phyloP scores from a whole-genome alignment of 1,140 invertebrate species.

The Cotesia chilonis region DNA sequence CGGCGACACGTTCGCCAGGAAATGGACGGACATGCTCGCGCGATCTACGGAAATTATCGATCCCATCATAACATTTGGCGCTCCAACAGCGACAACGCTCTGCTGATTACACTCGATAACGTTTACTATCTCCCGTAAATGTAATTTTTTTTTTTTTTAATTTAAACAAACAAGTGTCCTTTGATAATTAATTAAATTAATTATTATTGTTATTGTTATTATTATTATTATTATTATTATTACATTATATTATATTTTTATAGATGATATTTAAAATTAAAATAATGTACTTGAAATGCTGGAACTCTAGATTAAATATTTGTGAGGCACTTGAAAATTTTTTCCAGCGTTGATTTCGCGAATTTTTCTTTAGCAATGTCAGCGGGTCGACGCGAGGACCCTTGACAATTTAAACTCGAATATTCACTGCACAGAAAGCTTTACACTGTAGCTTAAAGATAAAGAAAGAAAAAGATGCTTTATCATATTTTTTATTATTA shows the following conservation, averaged over 20 bases:
- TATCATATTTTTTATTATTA: too few relatives aligned
- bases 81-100: neutral
- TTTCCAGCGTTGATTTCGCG: conserved; percentile 17
- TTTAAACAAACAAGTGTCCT: too few relatives aligned
- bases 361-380: neutral
- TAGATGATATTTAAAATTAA: neutral
- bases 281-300: neutral
- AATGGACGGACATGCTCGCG: conserved; percentile 23
- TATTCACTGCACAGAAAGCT: conserved; percentile 6
- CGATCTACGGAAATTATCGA: conserved; percentile 30
- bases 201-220: too few relatives aligned
- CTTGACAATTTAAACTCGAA: conserved; percentile 10
- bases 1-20: conserved; percentile 27
- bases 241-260: too few relatives aligned
- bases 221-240: too few relatives aligned
- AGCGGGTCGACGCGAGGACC: conserved; percentile 5
- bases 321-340: conserved; percentile 10
- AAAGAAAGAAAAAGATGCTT: neutral
- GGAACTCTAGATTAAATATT: conserved; percentile 6
- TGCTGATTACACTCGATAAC: conserved; percentile 3
- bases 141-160: too few relatives aligned
- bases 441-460: neutral
- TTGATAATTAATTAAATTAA: too few relatives aligned
- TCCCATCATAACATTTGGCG: neutral
- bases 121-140: neutral